Evolutionary conservation across 2,113 vertebrate species (phyloP), one percentile per base, ranked within the genome.

Genomic region (Carassius carassius): DNA sequence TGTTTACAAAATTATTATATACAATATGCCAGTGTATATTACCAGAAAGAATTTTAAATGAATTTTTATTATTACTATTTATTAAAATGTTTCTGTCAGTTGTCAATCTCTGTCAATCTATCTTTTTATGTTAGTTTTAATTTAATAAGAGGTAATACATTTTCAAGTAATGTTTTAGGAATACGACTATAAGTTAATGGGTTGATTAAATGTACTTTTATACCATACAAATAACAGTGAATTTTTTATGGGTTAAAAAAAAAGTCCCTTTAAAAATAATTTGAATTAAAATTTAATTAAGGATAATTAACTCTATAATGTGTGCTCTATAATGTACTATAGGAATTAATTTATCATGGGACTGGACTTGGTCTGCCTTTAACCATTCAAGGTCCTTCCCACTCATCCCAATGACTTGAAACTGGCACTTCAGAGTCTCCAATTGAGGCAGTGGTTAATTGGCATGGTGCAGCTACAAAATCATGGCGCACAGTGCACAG

Each of bases 381-480:
- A 35, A 70, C 74, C 67, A 60, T 85, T 81, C 76, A 83, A 88
- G 84, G 84, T 88, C 87, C 82, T 84, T 86, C 60, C 69, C 76
- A 49, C 75, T 83, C 73, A 83, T 75, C 76, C 65, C 86, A 44
- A 75, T 65, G 79, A 81, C 84, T 82, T 74, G 74, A 70, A 82
- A 37, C 84, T 86, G 81, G 77, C 88, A 78, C 58, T 86, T 84
- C 82, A 8, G 54, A 75, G 73, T 65, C 83, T 72, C 73, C 86
- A 86, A 87, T 86, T 78, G 73, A 81, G 84, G 73, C 86, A 80
- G 79, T 76, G 25, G 86, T 84, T 63, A 67, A 76, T 83, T 90
- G 90, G 90, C 89, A 87, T 14, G 2, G 77, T 63, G 37, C 58
- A 17, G 16, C 23, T 75, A 62, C 67, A 63, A 84, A 85, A 81